These are phyloP conservation scores for Sarcophaga bullata DNA, from an alignment of 1,140 invertebrate genomes.

Conservation along the genomic window DNA sequence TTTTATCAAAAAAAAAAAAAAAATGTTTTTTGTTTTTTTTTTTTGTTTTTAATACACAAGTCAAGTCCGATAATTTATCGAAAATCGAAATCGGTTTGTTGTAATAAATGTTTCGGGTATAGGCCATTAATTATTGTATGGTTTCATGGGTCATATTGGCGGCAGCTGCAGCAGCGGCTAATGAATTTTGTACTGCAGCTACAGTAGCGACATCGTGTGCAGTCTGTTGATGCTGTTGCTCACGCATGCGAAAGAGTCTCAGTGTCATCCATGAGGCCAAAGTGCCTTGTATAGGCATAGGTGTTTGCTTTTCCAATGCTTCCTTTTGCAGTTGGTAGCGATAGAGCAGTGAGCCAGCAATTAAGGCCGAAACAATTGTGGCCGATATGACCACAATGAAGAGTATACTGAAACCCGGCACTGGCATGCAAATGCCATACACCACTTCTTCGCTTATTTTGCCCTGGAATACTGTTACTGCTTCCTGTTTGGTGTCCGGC, in stretches of 20 bases:
- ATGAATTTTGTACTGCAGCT: constrained; percentile 43
- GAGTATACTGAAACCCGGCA: constrained; percentile 86
- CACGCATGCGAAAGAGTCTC: constrained; percentile 72
- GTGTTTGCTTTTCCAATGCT: constrained; percentile 67
- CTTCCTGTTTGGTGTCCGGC: constrained; percentile 80
- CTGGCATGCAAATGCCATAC: constrained; percentile 90
- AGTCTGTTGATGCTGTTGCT: constrained; percentile 56
- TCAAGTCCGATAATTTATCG: too few relatives aligned
- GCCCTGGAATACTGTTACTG: constrained; percentile 87
- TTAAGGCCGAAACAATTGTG: constrained; percentile 82
- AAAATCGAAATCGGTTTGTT: neutral
- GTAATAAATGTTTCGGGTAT: neutral
- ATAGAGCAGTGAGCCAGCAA: constrained; percentile 79
- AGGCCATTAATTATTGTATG: constrained; percentile 50
- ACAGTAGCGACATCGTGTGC: constrained; percentile 48
- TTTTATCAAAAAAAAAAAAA: neutral
- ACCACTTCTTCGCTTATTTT: constrained; percentile 87
- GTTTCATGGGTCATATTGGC: constrained; percentile 50
- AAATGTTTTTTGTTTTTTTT: too few relatives aligned
- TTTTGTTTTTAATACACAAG: too few relatives aligned
- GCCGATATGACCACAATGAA: constrained; percentile 88
- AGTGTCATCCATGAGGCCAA: constrained; percentile 79
- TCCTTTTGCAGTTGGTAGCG: constrained; percentile 80
- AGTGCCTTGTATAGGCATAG: constrained; percentile 70
- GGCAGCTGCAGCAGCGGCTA: constrained; percentile 33